A percentile compares a stretch with the other conserved stretches of the same genome.
phyloP scores from a whole-genome alignment of 2,113 vertebrate species.

The Rynchops niger region DNA sequence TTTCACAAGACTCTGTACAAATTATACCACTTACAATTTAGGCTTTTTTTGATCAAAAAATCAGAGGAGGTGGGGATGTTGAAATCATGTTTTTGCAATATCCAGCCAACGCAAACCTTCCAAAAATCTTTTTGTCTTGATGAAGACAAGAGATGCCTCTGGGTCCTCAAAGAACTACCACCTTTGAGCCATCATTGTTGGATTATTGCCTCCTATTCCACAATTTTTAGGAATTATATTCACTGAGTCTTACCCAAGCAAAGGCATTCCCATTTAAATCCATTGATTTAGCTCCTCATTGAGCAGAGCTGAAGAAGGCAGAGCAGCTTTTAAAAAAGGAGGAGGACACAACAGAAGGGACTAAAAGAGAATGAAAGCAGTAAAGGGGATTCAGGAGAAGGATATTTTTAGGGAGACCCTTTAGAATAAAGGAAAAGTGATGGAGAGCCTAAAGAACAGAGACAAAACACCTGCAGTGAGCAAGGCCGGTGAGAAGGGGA shows the following conservation, averaged over 20 bases:
- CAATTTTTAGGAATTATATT: background rate
- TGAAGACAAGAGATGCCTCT: background rate
- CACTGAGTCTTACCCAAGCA: background rate
- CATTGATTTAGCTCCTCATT: background rate
- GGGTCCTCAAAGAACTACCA: background rate
- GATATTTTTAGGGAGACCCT: conserved; percentile 3
- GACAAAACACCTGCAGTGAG: conserved; percentile 5
- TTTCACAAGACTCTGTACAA: background rate
- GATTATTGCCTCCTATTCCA: background rate
- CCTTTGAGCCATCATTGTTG: background rate
- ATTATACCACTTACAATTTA: background rate
- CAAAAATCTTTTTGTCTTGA: background rate
- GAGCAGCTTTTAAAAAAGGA: background rate
- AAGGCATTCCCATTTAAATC: background rate
- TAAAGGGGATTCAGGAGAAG: background rate
- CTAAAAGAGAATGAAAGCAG: background rate
- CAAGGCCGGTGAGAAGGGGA: background rate
- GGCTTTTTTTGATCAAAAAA: background rate
- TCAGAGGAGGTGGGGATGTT: background rate
- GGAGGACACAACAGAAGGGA: background rate
- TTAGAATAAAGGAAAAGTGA: background rate
- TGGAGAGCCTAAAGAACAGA: background rate
- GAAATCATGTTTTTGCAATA: background rate
- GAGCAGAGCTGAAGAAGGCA: background rate
- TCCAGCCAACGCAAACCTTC: background rate